Evolutionary conservation across 2,113 vertebrate species (phyloP), one percentile per base, ranked within the genome.

Genomic region (Australoheros scitulus): DNA sequence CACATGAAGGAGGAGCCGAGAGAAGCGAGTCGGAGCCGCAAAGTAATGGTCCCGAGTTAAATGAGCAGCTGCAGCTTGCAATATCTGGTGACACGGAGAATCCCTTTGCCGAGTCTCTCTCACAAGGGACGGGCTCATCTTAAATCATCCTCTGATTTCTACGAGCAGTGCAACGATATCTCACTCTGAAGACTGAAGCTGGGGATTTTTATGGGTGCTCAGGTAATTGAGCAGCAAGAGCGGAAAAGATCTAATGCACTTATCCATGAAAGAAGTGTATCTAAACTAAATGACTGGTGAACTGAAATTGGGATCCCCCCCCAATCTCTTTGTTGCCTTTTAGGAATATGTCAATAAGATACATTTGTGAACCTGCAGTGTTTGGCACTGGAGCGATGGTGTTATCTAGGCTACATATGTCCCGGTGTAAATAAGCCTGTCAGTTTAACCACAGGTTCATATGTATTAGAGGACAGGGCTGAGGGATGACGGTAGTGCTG

Each of bases 271-370:
- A 65, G 70, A 91, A 82, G 74, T 68, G 85, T 47, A 83, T 61
- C 59, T 61, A 87, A 82, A 88, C 86, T 75, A 80, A 92, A 86
- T 79, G 82, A 80, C 50, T 55, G 79, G 47, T 75, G 82, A 91
- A 91, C 61, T 63, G 34, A 88, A 87, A 79, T 76, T 59, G 11
- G 76, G 75, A 74, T 88, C 77, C 76, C n/a, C 64, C 65, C 57
- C 34, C n/a, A 43, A 38, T 14, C 52, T 72, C 61, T 64, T 52
- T 60, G 84, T 68, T 77, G 57, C 50, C 55, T 89, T 65, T 84
- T 36, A 68, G 61, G 93, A 95, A 68, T 98, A 96, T 0, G 96
- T 97, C 81, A 97, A 94, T 79, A 94, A 95, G 85, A 98, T 96
- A 36, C 96, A 96, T 91, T 96, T 94, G 96, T 96, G 87, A 79